Base-by-base conservation (phyloP, 2,113 vertebrate species). In the Python bivittatus region DNA sequence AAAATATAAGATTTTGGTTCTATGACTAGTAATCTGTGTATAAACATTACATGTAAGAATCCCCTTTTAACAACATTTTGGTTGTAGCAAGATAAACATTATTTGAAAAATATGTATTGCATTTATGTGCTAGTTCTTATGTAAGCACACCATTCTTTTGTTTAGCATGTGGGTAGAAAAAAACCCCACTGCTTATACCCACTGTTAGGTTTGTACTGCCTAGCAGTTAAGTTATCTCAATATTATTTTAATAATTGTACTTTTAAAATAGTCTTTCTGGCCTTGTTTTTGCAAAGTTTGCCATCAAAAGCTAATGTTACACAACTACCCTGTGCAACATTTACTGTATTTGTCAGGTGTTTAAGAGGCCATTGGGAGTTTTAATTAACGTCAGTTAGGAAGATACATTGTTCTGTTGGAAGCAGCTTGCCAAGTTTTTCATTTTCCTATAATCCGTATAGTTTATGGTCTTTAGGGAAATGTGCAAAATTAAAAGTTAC, bases 311-410 rank as follows among this genome's bases (percentile, higher is more conserved):
- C 95, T 79, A 86, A 25, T 79, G 53, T 96, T 92, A 27, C 94
- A 95, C 94, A 97, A 96, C 95, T 94, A 95, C 95, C 96, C 96
- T 98, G 97, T 98, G 98, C 98, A 98, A 98, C 98, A 98, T 98
- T 98, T 98, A 98, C 98, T 98, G 97, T 98, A 98, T 98, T 98
- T 98, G 96, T 98, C 98, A 98, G 98, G 97, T 98, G 97, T 98
- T 98, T 98, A 98, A 98, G 97, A 98, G 98, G 96, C 98, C 97
- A 97, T 95, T 98, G 98, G 98, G 98, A 98, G 97, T 97, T 98
- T 98, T 98, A 98, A 98, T 98, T 98, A 98, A 98, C 98, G 98
- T 98, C 98, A 98, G 98, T 98, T 98, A 98, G 97, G 97, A 98
- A 98, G 98, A 98, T 98, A 97, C 98, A 98, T 98, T 97, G 97